Percentiles rank a stretch among this genome's conserved stretches.
These are phyloP conservation scores for Irena cyanogastra DNA, from an alignment of 2,113 vertebrate genomes.

Conservation along the genomic window DNA sequence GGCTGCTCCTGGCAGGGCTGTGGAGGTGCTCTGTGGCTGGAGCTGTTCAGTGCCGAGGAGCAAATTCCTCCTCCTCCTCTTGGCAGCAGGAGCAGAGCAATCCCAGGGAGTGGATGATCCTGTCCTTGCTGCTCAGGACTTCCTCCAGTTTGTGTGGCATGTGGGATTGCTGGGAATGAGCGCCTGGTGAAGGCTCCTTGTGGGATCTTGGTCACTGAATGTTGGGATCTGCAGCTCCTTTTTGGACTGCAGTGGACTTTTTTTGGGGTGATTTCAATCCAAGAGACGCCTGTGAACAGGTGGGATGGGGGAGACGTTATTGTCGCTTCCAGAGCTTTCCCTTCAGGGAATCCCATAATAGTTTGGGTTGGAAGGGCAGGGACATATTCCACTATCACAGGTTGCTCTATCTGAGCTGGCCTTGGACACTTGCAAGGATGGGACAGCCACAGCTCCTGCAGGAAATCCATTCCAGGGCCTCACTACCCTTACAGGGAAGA, in stretches of 20 bases:
- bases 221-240: not conserved
- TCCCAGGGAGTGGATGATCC: not conserved
- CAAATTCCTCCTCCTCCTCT: not conserved
- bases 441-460: not conserved
- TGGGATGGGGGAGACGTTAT: rapidly evolving
- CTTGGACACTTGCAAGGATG: not conserved
- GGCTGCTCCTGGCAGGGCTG: not conserved
- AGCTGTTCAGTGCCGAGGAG: rapidly evolving
- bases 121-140: not conserved
- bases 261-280: not conserved
- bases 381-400: not conserved
- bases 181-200: rapidly evolving
- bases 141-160: not conserved
- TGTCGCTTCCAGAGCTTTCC: not conserved
- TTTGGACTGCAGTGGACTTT: not conserved
- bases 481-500: not conserved
- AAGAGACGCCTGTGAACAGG: not conserved
- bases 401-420: not conserved
- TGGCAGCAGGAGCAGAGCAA: not conserved
- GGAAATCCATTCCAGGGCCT: not conserved
- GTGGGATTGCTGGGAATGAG: not conserved
- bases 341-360: not conserved
- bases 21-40: not conserved
- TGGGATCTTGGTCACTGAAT: rapidly evolving
- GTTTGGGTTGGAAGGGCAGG: not conserved